These are phyloP conservation scores for Dermochelys coriacea DNA, from an alignment of 2,797 vertebrate species.

Conservation along the genomic window DNA sequence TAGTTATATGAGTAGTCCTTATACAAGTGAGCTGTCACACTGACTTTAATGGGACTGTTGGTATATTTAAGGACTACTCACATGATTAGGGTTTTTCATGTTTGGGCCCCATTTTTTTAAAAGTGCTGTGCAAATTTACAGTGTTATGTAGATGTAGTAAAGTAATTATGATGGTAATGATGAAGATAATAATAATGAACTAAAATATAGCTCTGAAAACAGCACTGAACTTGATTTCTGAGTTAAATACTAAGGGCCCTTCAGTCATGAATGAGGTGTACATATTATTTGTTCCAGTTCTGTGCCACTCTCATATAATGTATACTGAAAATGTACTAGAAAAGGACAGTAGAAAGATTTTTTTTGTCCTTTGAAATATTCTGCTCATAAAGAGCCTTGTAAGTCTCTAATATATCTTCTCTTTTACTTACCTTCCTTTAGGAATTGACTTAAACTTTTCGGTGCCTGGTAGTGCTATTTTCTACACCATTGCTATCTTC, in stretches of 20 bases:
- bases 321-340: accelerated
- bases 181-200: neutral
- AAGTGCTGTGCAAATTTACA: neutral
- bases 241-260: neutral
- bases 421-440: conserved; percentile 40
- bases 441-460: conserved; percentile 75
- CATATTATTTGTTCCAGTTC: neutral
- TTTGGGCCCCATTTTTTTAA: neutral
- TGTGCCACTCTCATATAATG: neutral
- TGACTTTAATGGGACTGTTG: neutral
- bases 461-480: conserved; percentile 77
- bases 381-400: neutral
- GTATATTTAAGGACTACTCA: neutral
- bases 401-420: neutral
- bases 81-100: neutral
- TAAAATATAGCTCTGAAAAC: neutral
- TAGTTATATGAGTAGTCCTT: neutral
- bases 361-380: neutral
- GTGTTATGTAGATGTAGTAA: neutral
- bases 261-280: neutral
- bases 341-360: neutral
- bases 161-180: neutral
- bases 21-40: neutral
- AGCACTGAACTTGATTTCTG: accelerated
- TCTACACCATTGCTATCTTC: conserved; percentile 78